These are phyloP conservation scores for Pitangus sulphuratus DNA, from an alignment of 2,797 vertebrate genomes.

Conservation along the genomic window DNA sequence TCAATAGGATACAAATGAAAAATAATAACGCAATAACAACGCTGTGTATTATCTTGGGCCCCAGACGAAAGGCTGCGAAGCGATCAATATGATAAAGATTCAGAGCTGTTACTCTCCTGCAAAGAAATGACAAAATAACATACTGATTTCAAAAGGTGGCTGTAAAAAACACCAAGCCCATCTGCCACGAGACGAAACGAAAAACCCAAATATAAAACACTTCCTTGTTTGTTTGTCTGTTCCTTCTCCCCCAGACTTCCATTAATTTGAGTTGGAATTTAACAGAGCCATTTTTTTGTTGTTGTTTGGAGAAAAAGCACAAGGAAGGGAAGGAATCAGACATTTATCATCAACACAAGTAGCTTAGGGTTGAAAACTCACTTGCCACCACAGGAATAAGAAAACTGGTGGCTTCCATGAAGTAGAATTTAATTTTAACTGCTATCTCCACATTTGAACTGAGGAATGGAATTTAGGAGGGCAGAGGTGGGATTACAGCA, in stretches of 20 bases:
- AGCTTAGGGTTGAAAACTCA: not conserved
- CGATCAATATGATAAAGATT: slow-evolving; percentile 59
- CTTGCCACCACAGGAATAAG: not conserved
- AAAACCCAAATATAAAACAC: not conserved
- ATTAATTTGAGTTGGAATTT: not conserved
- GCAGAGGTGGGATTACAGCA: not conserved
- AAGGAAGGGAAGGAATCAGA: not conserved
- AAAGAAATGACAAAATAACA: slow-evolving; percentile 22
- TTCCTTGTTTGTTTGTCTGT: not conserved
- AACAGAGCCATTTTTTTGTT: not conserved
- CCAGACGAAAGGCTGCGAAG: slow-evolving; percentile 34
- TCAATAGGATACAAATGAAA: slow-evolving; percentile 71
- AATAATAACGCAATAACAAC: slow-evolving; percentile 71
- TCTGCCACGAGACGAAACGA: not conserved
- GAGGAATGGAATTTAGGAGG: not conserved
- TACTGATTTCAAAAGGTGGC: slow-evolving; percentile 8
- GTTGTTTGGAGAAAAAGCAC: not conserved
- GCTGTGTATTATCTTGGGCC: slow-evolving; percentile 48
- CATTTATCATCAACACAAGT: not conserved
- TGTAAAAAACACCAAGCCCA: not conserved
- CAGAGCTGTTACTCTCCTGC: not conserved
- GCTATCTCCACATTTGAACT: not conserved
- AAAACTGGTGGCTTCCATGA: not conserved
- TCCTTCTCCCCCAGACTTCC: not conserved
- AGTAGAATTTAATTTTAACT: not conserved